A percentile compares a stretch with the other conserved stretches of the same genome.
Evolutionary conservation across 2,113 vertebrate genomes (phyloP).

Genomic region (Apodemus sylvaticus): DNA sequence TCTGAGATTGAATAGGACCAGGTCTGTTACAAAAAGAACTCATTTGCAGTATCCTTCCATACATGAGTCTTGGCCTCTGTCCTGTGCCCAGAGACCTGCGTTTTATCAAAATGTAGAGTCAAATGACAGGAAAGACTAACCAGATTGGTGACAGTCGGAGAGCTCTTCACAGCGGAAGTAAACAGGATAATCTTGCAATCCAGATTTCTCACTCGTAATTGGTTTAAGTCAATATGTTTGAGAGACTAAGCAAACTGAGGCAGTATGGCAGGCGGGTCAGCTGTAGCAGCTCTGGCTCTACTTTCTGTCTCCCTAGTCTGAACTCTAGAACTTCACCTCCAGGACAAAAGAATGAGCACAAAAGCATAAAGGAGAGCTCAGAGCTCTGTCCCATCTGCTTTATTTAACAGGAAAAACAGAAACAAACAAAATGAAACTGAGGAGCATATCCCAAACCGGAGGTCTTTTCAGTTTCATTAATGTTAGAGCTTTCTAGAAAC

Average conservation of each 20-base stretch:
- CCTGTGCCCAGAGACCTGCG: neutral
- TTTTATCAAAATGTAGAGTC: conserved; percentile 9
- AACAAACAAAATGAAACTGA: neutral
- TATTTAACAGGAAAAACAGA: conserved; percentile 6
- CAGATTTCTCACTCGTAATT: neutral
- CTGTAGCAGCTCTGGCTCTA: neutral
- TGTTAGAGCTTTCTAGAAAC: conserved; percentile 36
- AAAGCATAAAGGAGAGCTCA: neutral
- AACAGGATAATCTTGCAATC: neutral
- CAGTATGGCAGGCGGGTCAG: neutral
- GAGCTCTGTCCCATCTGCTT: neutral
- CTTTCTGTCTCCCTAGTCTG: neutral
- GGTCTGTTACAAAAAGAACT: neutral
- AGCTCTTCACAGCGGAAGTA: conserved; percentile 4
- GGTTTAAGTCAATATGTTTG: neutral
- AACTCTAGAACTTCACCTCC: neutral
- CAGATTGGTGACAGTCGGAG: neutral
- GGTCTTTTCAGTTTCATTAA: conserved; percentile 16
- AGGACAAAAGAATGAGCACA: neutral
- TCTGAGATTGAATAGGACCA: neutral
- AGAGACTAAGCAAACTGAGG: neutral
- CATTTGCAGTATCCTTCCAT: neutral
- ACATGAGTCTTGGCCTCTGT: neutral
- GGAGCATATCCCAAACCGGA: neutral
- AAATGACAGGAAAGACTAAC: neutral